A percentile compares a stretch with the other conserved stretches of the same genome.
phyloP scores from a whole-genome alignment of 2,797 vertebrate species.

The Enteromius thamalakanensis region DNA sequence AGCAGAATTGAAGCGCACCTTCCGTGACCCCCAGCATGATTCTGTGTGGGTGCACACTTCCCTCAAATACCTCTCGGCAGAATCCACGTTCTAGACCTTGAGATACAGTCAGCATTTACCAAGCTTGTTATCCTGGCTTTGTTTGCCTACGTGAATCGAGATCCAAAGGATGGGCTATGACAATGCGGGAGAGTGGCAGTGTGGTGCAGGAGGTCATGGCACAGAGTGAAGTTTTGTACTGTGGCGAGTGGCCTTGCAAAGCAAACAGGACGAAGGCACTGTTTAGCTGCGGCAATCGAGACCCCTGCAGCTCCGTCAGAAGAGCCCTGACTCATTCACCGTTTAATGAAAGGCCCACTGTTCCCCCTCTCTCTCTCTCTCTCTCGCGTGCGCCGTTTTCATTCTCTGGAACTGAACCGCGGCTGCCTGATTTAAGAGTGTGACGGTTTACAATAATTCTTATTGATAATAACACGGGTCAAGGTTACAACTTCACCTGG shows the following conservation, averaged over 20 bases:
- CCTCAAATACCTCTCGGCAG: neutral
- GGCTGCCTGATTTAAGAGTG: slow-evolving; percentile 40
- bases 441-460: slow-evolving; percentile 54
- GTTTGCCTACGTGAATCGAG: slow-evolving; percentile 63
- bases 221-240: slow-evolving; percentile 29
- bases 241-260: slow-evolving; percentile 58
- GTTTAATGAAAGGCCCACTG: slow-evolving; percentile 52
- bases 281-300: slow-evolving; percentile 48
- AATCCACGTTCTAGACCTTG: slow-evolving; percentile 44
- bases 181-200: slow-evolving; percentile 56
- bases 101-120: slow-evolving; percentile 47
- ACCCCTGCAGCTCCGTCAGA: slow-evolving; percentile 37
- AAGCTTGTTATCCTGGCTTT: slow-evolving; percentile 54
- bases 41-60: neutral
- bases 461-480: slow-evolving; percentile 56
- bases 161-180: slow-evolving; percentile 53
- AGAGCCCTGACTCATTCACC: slow-evolving; percentile 62
- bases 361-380: slow-evolving; percentile 45
- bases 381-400: slow-evolving; percentile 52
- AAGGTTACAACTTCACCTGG: slow-evolving; percentile 64
- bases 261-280: slow-evolving; percentile 57
- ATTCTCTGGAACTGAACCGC: slow-evolving; percentile 49
- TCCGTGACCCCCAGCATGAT: slow-evolving; percentile 7
- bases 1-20: slow-evolving; percentile 4
- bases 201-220: slow-evolving; percentile 61